These are phyloP conservation scores for Mirounga angustirostris DNA, from an alignment of 2,113 vertebrate genomes.

Conservation along the genomic window DNA sequence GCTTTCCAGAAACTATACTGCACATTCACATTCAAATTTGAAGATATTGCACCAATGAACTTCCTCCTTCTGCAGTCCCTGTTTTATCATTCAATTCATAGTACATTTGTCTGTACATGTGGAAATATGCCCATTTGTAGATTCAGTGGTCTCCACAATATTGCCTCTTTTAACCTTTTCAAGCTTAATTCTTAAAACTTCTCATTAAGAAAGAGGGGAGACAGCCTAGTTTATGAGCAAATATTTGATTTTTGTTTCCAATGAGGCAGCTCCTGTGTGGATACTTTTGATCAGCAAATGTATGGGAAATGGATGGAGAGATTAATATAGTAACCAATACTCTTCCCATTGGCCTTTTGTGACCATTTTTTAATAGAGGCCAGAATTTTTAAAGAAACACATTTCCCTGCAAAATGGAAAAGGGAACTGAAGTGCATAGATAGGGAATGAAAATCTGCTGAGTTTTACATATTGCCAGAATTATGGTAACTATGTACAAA, in stretches of 20 bases:
- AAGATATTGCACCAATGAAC: background rate
- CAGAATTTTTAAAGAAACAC: slow-evolving; percentile 46
- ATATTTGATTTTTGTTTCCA: background rate
- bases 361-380: slow-evolving; percentile 26
- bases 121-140: background rate
- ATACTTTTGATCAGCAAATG: background rate
- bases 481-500: background rate
- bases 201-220: background rate
- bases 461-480: slow-evolving; percentile 12
- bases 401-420: slow-evolving; percentile 47
- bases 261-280: background rate
- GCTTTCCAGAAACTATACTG: background rate
- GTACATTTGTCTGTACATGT: background rate
- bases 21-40: background rate
- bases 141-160: background rate
- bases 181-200: slow-evolving; percentile 3
- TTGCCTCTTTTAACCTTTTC: background rate
- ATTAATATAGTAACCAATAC: background rate
- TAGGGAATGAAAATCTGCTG: slow-evolving; percentile 32
- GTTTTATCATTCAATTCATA: background rate
- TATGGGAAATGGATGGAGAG: background rate
- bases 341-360: background rate
- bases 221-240: background rate
- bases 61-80: background rate
- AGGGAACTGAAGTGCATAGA: background rate